Evolutionary conservation across 2,888 invertebrate species (phyloP).

Genomic region (Gastracanthus pulcherrimus): DNA sequence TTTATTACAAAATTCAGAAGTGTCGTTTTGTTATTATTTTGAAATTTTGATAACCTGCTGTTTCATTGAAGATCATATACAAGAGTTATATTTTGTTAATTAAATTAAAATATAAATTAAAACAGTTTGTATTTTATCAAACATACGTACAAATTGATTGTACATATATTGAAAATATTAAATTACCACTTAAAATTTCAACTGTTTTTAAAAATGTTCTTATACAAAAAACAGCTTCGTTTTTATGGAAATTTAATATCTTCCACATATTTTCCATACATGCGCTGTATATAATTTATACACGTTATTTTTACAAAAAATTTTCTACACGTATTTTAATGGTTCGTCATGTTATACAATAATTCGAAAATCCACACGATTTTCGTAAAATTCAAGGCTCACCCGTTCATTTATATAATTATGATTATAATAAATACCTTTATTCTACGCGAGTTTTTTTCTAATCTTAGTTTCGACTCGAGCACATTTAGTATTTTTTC

Average conservation of each 20-base stretch:
- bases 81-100: not conserved
- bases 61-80: not conserved
- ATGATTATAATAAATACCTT: slow-evolving; percentile 10
- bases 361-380: slow-evolving; percentile 20
- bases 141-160: slow-evolving; percentile 39
- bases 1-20: not conserved
- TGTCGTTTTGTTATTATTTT: not conserved
- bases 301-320: slow-evolving; percentile 47
- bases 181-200: slow-evolving; percentile 10
- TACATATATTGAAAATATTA: slow-evolving; percentile 19
- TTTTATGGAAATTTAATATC: slow-evolving; percentile 29
- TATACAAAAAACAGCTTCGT: no score
- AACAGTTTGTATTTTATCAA: not conserved
- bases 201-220: no score
- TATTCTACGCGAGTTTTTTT: not conserved
- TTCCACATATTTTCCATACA: not conserved
- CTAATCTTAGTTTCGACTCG: no score
- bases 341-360: slow-evolving; percentile 3
- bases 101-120: not conserved
- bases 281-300: slow-evolving; percentile 28
- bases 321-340: slow-evolving; percentile 15
- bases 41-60: not conserved
- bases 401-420: not conserved
- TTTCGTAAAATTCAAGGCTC: slow-evolving; percentile 39
- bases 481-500: not conserved